Evolutionary conservation across 2,888 invertebrate genomes (phyloP).

Genomic region (Lycia hirtaria): DNA sequence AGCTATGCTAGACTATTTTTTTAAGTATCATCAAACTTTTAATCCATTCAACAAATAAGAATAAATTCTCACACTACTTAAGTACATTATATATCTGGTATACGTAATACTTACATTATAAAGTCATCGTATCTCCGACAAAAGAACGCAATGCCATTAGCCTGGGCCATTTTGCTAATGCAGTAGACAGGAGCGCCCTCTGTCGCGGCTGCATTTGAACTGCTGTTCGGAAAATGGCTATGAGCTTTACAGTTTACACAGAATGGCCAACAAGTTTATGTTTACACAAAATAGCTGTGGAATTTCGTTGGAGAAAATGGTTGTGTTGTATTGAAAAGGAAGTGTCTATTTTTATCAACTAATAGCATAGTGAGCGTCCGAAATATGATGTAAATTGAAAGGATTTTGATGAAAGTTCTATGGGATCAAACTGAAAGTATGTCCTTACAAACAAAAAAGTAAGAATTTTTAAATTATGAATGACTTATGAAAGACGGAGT

Average conservation of each 20-base stretch:
- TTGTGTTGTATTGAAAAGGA: neutral
- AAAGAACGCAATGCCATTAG: slow-evolving; percentile 56
- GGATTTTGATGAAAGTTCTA: no score
- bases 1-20: no score
- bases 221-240: slow-evolving; percentile 5
- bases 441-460: no score
- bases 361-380: neutral
- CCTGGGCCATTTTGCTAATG: slow-evolving; percentile 61
- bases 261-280: neutral
- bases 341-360: neutral
- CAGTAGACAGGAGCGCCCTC: slow-evolving; percentile 40
- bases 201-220: slow-evolving; percentile 19
- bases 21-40: no score
- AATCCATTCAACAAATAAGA: no score
- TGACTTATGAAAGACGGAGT: no score
- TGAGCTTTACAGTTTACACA: neutral
- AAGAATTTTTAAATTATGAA: no score
- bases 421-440: no score
- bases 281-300: slow-evolving; percentile 1
- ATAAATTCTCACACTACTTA: neutral
- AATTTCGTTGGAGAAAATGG: neutral
- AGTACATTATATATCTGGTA: neutral
- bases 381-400: no score
- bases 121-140: slow-evolving; percentile 14
- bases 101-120: neutral